Base-by-base conservation (phyloP, 2,888 invertebrate genomes). In the Morpho achilles region DNA sequence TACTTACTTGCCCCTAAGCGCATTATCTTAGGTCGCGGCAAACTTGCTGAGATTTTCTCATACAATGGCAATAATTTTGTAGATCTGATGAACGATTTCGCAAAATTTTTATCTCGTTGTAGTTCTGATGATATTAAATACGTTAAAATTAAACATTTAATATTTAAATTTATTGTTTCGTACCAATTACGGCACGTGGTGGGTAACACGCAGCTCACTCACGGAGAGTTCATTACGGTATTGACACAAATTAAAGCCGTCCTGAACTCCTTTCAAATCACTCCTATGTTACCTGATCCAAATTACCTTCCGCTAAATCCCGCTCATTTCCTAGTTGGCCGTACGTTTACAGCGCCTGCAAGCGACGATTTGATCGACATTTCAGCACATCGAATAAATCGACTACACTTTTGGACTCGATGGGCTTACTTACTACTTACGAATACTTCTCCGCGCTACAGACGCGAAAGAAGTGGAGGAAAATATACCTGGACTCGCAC, bases 11-110 rank as follows among this genome's bases (percentile, higher is more conserved):
- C 67, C 10, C 54, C 67, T 23, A 69, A 65, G 45, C 23, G 68
- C 7, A 68, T 69, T 54, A 64, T 69, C 10, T 65, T 67, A 16
- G 61, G 70, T 8, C 60, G 67, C 10, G 67, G 63, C 39, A 68
- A 66, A 52, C 69, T 67, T 1, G 10, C 40, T 8, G 59, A 67
- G 53, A 67, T 71, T 44, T 66, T 60, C 22, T 71, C 65, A 7
- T 66, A 69, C 50, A 69, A 69, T 46, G 67, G 68, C 0, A 63
- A 55, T 46, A 60, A 58, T 42, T 67, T 67, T 56, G 59, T 67
- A 10, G 68, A 67, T 3, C 56, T 59, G 8, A 48, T 44, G 46
- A 65, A 61, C 7, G 65, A 69, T 42, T 57, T 67, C 54, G 41
- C 59, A 3, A 46, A 53, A 7, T 67, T 67, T 57, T 58, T 69